Evolutionary conservation across 2,797 vertebrate genomes (phyloP), one percentile per base, ranked within the genome.

Genomic region (Agapornis canus): DNA sequence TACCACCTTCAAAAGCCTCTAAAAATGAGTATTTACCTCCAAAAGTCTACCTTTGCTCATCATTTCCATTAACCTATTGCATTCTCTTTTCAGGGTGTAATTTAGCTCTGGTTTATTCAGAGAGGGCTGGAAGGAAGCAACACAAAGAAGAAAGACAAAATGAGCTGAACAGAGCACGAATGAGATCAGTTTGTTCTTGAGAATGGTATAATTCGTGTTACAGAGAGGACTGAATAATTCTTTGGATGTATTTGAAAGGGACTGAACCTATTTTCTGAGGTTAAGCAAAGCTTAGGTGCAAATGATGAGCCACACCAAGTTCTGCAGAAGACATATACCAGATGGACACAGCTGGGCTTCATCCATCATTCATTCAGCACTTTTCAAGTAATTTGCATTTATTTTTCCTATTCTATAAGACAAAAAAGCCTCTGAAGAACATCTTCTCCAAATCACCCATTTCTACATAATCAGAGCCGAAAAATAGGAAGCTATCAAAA

Each of bases 131-230:
- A 61, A 77, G 57, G 64, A 94, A 92, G 78, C 4, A 6, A 73
- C 25, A 89, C 79, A 95, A 95, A 95, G 82, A 84, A 17, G 66
- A 78, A 93, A 91, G 54, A 86, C 29, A 84, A 96, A 94, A 95
- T 86, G 86, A 91, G 65, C 70, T 80, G 84, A 89, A 78, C 32
- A 70, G 79, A 63, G 15, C 39, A 87, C 42, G 89, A 79, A 60
- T 71, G 71, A 89, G 84, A 88, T 56, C 65, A 89, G 27, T 56
- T 82, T 81, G 68, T 73, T 91, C 95, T 95, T 90, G 87, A 85
- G 80, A 61, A 95, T 96, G 82, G 70, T 64, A 79, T 39, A 90
- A 52, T 82, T 85, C 61, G 37, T 90, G 57, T 69, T 94, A 84
- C 88, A 95, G 84, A 94, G 76, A 39, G 56, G 61, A 71, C 79